Evolutionary conservation across 2,888 invertebrate genomes (phyloP).

Genomic region (Aradus depressus): DNA sequence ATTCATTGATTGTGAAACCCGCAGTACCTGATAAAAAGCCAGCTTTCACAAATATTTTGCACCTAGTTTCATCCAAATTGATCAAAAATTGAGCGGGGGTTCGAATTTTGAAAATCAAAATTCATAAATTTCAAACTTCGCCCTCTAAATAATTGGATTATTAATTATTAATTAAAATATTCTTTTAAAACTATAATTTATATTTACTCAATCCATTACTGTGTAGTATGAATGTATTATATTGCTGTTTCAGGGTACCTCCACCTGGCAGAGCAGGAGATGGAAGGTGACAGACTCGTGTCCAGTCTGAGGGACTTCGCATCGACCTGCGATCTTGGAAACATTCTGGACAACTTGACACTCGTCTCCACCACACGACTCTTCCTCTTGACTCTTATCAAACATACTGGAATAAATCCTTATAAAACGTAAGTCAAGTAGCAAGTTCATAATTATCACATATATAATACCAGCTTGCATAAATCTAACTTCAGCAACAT

Average conservation of each 20-base stretch:
- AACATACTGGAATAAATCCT: slow-evolving; percentile 27
- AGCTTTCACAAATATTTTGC: no score
- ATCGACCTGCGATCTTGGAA: slow-evolving; percentile 22
- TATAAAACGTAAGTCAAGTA: slow-evolving; percentile 24
- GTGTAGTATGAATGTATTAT: background rate
- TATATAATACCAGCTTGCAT: no score
- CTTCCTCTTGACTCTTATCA: slow-evolving; percentile 25
- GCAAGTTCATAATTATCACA: no score
- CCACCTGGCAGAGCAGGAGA: slow-evolving; percentile 21
- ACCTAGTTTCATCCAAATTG: no score
- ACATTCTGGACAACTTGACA: slow-evolving; percentile 25
- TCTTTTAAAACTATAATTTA: no score
- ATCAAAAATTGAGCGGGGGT: no score
- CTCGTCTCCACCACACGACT: slow-evolving; percentile 20
- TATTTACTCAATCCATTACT: no score
- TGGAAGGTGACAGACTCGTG: slow-evolving; percentile 21
- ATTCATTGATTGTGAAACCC: no score
- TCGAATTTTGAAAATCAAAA: no score
- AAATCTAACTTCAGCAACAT: no score
- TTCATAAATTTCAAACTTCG: no score
- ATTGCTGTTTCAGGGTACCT: slow-evolving; percentile 20
- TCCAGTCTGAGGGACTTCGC: slow-evolving; percentile 26
- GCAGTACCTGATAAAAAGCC: no score
- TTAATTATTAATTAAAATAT: background rate
- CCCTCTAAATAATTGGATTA: background rate